These are phyloP conservation scores for Lasioglossum leucozonium DNA, from an alignment of 2,888 invertebrate species.

Conservation along the genomic window DNA sequence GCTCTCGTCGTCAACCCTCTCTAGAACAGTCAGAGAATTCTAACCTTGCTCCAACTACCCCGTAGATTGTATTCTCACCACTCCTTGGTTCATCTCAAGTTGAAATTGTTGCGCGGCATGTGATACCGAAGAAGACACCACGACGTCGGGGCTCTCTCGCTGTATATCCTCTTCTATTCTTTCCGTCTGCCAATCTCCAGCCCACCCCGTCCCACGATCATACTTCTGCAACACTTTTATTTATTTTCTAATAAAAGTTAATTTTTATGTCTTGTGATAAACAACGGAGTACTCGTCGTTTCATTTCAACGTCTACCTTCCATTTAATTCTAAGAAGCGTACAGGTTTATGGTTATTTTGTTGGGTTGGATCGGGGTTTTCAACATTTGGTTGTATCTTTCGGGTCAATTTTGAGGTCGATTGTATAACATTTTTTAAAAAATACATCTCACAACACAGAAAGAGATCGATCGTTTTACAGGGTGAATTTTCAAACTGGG, in stretches of 20 bases:
- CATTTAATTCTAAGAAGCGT: neutral
- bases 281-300: slow-evolving; percentile 27
- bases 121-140: slow-evolving; percentile 76
- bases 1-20: neutral
- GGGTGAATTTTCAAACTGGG: no score
- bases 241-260: slow-evolving; percentile 83
- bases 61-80: neutral
- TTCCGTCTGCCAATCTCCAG: slow-evolving; percentile 35
- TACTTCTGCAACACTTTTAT: slow-evolving; percentile 78
- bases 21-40: slow-evolving; percentile 49
- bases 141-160: slow-evolving; percentile 64
- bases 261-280: slow-evolving; percentile 82
- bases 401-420: no score
- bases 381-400: no score
- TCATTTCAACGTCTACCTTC: neutral
- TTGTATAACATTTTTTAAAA: no score
- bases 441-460: no score
- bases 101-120: slow-evolving; percentile 76
- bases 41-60: neutral
- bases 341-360: neutral
- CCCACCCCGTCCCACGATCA: slow-evolving; percentile 37
- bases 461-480: no score
- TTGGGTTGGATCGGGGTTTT: no score
- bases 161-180: slow-evolving; percentile 66
- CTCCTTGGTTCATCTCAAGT: slow-evolving; percentile 17